Evolutionary conservation across 2,797 vertebrate genomes (phyloP).

Genomic region (Hemitrygon akajei): DNA sequence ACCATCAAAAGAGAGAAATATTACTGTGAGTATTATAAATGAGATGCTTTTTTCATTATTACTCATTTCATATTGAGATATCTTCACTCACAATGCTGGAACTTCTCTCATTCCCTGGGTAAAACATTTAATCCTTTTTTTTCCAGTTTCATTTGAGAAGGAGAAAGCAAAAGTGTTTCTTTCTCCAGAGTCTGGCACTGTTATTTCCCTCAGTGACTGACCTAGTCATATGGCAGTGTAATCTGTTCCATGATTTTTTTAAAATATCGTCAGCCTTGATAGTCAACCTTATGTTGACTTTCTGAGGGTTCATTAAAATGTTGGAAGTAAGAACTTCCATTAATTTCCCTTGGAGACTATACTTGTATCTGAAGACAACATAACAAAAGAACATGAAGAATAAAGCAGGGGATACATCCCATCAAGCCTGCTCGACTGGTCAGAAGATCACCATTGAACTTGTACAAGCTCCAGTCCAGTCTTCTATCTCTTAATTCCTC

Average conservation of each 20-base stretch:
- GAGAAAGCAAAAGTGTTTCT: background rate
- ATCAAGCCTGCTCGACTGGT: too few species aligned
- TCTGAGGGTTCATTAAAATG: background rate
- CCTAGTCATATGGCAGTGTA: background rate
- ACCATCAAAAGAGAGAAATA: background rate
- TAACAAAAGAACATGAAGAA: too few species aligned
- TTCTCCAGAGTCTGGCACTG: background rate
- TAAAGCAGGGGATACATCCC: too few species aligned
- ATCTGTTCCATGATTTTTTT: background rate
- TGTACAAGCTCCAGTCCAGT: too few species aligned
- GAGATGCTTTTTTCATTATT: background rate
- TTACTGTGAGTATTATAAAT: background rate
- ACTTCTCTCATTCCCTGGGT: background rate
- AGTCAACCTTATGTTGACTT: background rate
- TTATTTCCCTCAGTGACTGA: background rate
- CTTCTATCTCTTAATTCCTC: too few species aligned
- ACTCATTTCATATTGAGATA: background rate
- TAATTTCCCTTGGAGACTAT: background rate
- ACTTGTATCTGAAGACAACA: background rate
- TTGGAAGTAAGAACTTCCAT: background rate
- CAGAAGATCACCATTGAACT: too few species aligned
- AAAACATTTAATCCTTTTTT: background rate
- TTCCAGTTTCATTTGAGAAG: background rate
- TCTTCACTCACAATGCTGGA: background rate
- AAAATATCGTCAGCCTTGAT: background rate